Conservation (phyloP, 1,140 invertebrate genomes). For the Amyelois transitella region DNA sequence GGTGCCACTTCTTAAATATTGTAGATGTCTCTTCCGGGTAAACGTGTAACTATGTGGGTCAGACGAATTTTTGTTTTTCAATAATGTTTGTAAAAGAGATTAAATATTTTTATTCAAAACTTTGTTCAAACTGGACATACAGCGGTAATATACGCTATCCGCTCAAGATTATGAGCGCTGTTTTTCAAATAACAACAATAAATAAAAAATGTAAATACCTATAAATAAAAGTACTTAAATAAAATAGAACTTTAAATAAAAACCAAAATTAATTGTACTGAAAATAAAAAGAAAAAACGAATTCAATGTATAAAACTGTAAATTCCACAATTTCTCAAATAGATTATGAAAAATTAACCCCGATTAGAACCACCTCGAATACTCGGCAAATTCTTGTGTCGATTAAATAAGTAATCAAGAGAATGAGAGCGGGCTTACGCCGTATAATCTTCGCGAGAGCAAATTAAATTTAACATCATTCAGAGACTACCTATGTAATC, state of each 20-base stretch:
- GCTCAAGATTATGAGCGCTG: too few relatives aligned
- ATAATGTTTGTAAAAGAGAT: too few relatives aligned
- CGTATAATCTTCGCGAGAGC: slow-evolving; percentile 26
- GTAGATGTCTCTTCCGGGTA: too few relatives aligned
- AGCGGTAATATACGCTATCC: too few relatives aligned
- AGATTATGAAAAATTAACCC: slow-evolving; percentile 1
- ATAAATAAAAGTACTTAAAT: not conserved
- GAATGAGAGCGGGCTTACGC: slow-evolving; percentile 24
- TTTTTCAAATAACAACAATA: too few relatives aligned
- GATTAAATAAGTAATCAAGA: slow-evolving; percentile 24
- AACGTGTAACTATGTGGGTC: too few relatives aligned
- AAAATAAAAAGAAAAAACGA: not conserved
- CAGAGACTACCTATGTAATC: slow-evolving; percentile 22
- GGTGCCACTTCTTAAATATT: not conserved
- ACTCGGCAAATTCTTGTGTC: slow-evolving; percentile 18
- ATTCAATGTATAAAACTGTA: not conserved
- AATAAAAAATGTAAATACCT: too few relatives aligned
- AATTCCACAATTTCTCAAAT: not conserved
- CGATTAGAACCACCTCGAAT: slow-evolving; percentile 10
- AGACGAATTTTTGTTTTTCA: too few relatives aligned
- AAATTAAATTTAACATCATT: slow-evolving; percentile 39
- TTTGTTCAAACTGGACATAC: too few relatives aligned
- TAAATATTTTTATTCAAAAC: too few relatives aligned
- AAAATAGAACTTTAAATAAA: not conserved
- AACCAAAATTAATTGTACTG: not conserved